Evolutionary conservation across 2,888 invertebrate genomes (phyloP).

Genomic region (Nemoura dubitans): DNA sequence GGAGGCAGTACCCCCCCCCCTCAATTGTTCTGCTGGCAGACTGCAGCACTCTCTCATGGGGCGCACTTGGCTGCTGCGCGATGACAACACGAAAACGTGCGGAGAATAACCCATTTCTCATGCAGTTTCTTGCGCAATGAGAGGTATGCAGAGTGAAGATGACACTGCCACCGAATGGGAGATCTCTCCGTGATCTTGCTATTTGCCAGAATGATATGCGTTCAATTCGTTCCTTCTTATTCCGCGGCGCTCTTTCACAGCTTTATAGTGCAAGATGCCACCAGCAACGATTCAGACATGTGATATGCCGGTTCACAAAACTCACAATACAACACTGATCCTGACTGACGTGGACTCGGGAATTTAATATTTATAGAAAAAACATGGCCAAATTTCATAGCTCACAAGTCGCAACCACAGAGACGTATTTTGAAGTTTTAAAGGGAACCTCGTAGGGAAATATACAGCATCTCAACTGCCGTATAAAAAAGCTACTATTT

Average conservation of each 20-base stretch:
- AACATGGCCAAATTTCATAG: neutral
- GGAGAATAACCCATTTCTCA: neutral
- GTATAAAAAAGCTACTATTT: neutral
- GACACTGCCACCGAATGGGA: neutral
- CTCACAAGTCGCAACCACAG: constrained; percentile 7
- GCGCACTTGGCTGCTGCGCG: neutral
- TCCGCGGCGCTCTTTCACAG: neutral
- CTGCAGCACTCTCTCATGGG: neutral
- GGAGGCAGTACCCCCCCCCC: neutral
- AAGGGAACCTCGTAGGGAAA: neutral
- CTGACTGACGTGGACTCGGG: neutral
- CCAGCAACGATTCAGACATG: neutral
- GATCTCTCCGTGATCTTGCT: neutral
- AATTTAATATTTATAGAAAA: neutral
- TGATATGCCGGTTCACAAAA: neutral
- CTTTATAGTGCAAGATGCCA: neutral
- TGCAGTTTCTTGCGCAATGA: neutral
- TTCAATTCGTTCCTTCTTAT: neutral
- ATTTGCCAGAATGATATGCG: neutral
- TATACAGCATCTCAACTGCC: neutral
- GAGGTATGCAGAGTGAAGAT: neutral
- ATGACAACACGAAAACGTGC: neutral
- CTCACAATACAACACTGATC: neutral
- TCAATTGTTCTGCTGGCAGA: neutral
- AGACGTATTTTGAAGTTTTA: neutral